phyloP scores from a whole-genome alignment of 1,140 invertebrate species.

The Ylistrum balloti region DNA sequence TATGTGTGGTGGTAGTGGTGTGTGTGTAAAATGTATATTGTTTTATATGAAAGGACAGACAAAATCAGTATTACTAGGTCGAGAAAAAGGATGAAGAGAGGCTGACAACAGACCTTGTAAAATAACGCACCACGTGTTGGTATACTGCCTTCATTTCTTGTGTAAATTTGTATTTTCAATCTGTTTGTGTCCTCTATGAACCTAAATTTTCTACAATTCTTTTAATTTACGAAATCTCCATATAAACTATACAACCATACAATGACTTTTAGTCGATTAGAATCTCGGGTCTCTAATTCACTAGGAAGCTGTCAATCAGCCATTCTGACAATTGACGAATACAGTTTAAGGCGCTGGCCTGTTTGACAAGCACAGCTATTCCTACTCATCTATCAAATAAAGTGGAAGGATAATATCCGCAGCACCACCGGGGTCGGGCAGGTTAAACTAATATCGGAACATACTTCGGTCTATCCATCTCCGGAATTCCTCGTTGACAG shows the following conservation, averaged over 20 bases:
- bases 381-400: not conserved
- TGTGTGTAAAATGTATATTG: no score
- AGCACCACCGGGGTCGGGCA: not conserved
- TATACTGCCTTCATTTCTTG: no score
- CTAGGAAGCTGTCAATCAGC: not conserved
- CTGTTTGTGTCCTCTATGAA: no score
- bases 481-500: constrained; percentile 8
- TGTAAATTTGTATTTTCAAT: no score
- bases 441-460: constrained; percentile 29
- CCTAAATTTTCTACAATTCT: no score
- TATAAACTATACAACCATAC: not conserved
- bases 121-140: no score
- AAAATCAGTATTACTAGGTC: no score
- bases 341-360: not conserved
- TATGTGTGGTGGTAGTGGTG: no score
- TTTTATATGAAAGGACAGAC: no score
- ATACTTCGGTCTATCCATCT: constrained; percentile 32
- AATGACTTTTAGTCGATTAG: not conserved
- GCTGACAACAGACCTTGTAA: no score
- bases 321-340: not conserved
- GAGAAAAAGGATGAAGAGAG: no score
- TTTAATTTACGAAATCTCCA: no score
- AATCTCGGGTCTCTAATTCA: constrained; percentile 1
- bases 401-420: not conserved
- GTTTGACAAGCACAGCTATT: not conserved